A percentile compares a stretch with the other conserved stretches of the same genome.
These are phyloP conservation scores for Ips nitidus DNA, from an alignment of 1,140 invertebrate genomes.

Conservation along the genomic window DNA sequence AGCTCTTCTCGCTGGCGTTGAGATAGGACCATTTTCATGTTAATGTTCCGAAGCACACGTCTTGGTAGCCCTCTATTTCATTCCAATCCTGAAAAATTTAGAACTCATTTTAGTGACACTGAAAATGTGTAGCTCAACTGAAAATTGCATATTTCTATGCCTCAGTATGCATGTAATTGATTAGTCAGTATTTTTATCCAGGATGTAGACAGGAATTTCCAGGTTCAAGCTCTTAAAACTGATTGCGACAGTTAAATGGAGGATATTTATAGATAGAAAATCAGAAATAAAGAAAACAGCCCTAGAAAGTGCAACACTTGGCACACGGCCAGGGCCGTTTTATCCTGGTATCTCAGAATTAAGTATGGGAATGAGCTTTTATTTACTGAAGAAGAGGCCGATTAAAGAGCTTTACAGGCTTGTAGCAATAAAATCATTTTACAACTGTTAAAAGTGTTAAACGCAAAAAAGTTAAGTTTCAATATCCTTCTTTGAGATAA, in stretches of 20 bases:
- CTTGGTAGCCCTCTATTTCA: conserved; percentile 40
- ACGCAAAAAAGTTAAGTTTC: no score
- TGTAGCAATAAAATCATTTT: no score
- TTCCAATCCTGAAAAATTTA: conserved; percentile 40
- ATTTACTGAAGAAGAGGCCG: neutral
- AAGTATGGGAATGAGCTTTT: neutral
- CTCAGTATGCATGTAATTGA: no score
- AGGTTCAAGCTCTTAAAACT: conserved; percentile 7
- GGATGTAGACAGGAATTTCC: conserved; percentile 1
- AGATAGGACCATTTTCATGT: conserved; percentile 98
- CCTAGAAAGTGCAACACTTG: neutral
- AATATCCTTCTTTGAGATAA: no score
- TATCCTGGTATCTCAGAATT: conserved; percentile 5
- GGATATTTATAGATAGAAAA: conserved; percentile 5
- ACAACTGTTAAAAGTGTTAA: no score
- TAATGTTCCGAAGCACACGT: conserved; percentile 53
- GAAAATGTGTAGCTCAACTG: neutral
- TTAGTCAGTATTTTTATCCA: neutral
- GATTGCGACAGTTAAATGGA: conserved; percentile 1
- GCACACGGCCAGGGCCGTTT: neutral
- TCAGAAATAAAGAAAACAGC: conserved; percentile 6
- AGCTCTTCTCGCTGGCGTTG: conserved; percentile 98
- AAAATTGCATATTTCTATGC: no score
- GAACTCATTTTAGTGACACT: conserved; percentile 1
- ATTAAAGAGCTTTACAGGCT: no score